These are phyloP conservation scores for Drosophila trapezifrons DNA, from an alignment of 1,140 invertebrate genomes.

Conservation along the genomic window DNA sequence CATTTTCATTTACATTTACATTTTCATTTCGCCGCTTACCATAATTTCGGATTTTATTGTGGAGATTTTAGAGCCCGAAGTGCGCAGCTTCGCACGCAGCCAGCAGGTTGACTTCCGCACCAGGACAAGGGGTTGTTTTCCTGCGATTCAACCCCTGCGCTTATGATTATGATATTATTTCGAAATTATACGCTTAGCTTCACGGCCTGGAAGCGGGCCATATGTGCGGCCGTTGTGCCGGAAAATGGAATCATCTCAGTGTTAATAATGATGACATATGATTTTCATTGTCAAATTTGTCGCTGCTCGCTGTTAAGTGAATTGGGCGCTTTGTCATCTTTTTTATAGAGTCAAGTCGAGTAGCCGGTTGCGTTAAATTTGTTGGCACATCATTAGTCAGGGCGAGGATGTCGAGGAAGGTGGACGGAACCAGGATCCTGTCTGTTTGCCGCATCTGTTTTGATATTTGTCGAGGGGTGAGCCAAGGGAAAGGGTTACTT, in stretches of 20 bases:
- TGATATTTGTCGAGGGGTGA: conserved; percentile 57
- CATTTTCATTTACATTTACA: conserved; percentile 65
- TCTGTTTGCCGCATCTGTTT: conserved; percentile 70
- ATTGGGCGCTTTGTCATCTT: conserved; percentile 78
- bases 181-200: conserved; percentile 83
- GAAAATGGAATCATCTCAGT: conserved; percentile 83
- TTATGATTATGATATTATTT: conserved; percentile 84
- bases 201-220: conserved; percentile 69
- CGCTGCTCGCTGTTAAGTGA: conserved; percentile 69
- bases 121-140: conserved; percentile 35
- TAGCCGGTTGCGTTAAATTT: conserved; percentile 81
- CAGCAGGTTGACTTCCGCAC: conserved; percentile 72
- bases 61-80: conserved; percentile 67
- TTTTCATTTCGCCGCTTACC: conserved; percentile 63
- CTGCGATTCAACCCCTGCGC: conserved; percentile 42
- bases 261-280: conserved; percentile 84
- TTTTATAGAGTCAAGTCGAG: conserved; percentile 58
- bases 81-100: conserved; percentile 75
- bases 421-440: conserved; percentile 29
- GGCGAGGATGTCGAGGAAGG: conserved; percentile 48
- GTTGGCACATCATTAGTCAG: conserved; percentile 83
- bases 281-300: conserved; percentile 83
- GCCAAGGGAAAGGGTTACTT: conserved; percentile 43
- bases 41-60: conserved; percentile 68
- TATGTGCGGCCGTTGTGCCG: conserved; percentile 73